Conservation (phyloP, 1,140 invertebrate species). For the Ceratitis capitata region DNA sequence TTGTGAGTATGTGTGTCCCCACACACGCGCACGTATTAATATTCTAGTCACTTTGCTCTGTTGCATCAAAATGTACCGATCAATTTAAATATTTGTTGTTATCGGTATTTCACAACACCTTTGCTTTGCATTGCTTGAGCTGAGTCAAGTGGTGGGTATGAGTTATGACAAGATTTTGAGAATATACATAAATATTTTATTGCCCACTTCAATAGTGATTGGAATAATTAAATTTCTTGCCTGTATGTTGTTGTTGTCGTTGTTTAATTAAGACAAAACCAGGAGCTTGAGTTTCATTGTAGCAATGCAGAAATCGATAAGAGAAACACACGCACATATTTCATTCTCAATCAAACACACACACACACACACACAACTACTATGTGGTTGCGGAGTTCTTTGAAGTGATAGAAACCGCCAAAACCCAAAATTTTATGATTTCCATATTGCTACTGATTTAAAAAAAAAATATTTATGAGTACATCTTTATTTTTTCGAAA, state of each 20-base stretch:
- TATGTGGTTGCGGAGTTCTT: too few species aligned
- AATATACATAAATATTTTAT: conserved; percentile 25
- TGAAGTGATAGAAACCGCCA: too few species aligned
- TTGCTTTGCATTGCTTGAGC: neutral
- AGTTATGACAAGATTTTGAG: conserved; percentile 31
- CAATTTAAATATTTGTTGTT: conserved; percentile 35
- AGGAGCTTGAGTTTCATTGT: neutral
- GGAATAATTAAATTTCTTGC: neutral
- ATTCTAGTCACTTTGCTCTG: neutral
- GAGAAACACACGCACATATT: too few species aligned
- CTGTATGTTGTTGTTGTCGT: too few species aligned
- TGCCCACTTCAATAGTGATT: neutral
- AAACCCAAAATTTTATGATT: too few species aligned
- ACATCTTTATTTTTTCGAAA: too few species aligned
- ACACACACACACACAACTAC: too few species aligned
- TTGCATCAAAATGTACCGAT: neutral
- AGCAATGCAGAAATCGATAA: too few species aligned
- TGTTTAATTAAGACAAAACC: neutral
- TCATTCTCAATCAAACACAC: too few species aligned
- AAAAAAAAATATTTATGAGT: too few species aligned
- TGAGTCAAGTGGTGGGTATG: neutral
- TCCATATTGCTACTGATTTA: too few species aligned
- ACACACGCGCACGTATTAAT: conserved; percentile 18
- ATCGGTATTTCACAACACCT: neutral
- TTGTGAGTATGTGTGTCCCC: too few species aligned